Evolutionary conservation across 2,113 vertebrate species (phyloP).

Genomic region (Physeter macrocephalus): DNA sequence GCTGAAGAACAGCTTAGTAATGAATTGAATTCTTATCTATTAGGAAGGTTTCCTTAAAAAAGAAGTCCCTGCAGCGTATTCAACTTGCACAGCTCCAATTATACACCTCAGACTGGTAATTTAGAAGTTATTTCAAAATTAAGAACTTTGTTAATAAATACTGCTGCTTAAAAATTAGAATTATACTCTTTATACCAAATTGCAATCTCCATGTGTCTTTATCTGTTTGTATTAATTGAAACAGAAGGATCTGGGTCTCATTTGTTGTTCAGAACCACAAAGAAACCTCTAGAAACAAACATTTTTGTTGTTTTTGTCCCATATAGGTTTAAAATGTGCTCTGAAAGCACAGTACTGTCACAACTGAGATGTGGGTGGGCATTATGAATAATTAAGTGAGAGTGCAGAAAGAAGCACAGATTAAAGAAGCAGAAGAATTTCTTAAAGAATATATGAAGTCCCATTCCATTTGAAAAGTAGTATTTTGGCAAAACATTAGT

Average conservation of each 20-base stretch:
- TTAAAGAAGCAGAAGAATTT: background rate
- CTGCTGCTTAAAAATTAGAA: background rate
- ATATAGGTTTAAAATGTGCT: background rate
- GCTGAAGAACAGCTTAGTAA: background rate
- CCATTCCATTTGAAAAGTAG: background rate
- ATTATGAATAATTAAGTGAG: background rate
- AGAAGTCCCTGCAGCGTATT: background rate
- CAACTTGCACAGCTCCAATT: background rate
- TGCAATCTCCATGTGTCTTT: background rate
- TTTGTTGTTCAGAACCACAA: background rate
- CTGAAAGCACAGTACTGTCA: background rate
- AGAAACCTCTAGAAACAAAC: background rate
- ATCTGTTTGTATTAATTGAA: background rate
- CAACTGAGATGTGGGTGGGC: background rate
- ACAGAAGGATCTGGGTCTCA: background rate
- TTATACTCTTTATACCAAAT: background rate
- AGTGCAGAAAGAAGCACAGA: background rate
- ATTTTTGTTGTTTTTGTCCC: background rate
- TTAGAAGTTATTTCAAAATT: conserved; percentile 23
- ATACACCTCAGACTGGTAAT: background rate
- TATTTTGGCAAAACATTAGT: background rate
- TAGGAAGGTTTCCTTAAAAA: background rate
- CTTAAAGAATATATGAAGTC: background rate
- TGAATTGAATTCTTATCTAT: background rate
- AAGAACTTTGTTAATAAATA: conserved; percentile 14